These are phyloP conservation scores for Helicoverpa assulta DNA, from an alignment of 2,888 invertebrate species.

Conservation along the genomic window DNA sequence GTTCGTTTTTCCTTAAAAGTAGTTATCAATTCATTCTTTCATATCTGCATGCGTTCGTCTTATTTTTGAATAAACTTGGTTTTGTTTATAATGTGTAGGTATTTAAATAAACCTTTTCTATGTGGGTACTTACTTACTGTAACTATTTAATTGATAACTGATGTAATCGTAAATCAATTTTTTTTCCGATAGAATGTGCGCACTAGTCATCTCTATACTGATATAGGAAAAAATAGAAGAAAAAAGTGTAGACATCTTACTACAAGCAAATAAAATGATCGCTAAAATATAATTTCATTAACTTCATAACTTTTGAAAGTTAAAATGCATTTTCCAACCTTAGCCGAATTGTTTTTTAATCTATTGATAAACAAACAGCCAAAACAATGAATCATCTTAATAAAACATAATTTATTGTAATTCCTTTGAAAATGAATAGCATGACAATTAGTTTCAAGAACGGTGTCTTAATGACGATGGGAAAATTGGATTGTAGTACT, in stretches of 20 bases:
- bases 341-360: not conserved
- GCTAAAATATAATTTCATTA: too few relatives aligned
- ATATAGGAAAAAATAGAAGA: too few relatives aligned
- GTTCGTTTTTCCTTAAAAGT: constrained; percentile 30
- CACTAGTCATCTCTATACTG: too few relatives aligned
- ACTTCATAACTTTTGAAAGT: too few relatives aligned
- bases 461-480: not conserved
- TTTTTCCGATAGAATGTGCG: too few relatives aligned
- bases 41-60: not conserved
- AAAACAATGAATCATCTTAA: not conserved
- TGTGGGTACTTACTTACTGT: too few relatives aligned
- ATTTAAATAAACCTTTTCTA: too few relatives aligned
- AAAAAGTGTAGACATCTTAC: too few relatives aligned
- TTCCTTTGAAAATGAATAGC: not conserved
- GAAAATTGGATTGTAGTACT: not conserved
- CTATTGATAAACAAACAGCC: not conserved
- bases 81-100: not conserved
- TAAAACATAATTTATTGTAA: not conserved
- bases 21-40: not conserved
- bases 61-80: not conserved
- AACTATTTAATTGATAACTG: too few relatives aligned
- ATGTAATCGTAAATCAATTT: too few relatives aligned
- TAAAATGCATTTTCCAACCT: too few relatives aligned
- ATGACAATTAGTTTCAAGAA: constrained; percentile 1
- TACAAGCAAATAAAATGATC: too few relatives aligned